phyloP scores from a whole-genome alignment of 2,113 vertebrate genomes.

The Ranitomeya variabilis region DNA sequence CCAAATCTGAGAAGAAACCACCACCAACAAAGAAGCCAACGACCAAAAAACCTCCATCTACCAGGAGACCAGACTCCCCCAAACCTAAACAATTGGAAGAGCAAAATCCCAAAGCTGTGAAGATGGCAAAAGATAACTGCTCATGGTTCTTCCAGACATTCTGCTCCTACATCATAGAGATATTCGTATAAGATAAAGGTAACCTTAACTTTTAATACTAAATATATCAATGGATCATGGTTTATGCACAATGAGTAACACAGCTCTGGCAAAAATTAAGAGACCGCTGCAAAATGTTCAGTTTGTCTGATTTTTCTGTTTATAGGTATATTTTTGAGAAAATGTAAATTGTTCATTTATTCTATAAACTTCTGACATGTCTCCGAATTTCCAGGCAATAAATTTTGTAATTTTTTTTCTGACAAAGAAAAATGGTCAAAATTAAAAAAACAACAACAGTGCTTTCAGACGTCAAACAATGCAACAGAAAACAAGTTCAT shows the following conservation, averaged over 20 bases:
- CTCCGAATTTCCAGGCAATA: too few relatives aligned
- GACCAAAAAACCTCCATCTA: constrained; percentile 29
- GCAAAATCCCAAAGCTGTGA: constrained; percentile 67
- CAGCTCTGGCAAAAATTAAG: too few relatives aligned
- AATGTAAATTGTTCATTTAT: too few relatives aligned
- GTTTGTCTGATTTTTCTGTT: too few relatives aligned
- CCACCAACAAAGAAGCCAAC: constrained; percentile 51
- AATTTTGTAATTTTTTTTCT: too few relatives aligned
- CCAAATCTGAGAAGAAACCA: constrained; percentile 14
- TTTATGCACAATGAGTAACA: not conserved
- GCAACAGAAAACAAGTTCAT: too few relatives aligned
- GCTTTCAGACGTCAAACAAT: too few relatives aligned
- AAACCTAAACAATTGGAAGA: constrained; percentile 44
- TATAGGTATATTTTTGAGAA: too few relatives aligned
- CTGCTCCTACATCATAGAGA: constrained; percentile 76
- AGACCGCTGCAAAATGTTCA: too few relatives aligned
- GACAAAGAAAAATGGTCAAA: too few relatives aligned
- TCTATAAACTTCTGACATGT: too few relatives aligned
- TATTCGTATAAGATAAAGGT: constrained; percentile 71
- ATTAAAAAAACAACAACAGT: too few relatives aligned
- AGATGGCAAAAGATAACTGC: constrained; percentile 74
- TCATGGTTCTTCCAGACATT: constrained; percentile 77
- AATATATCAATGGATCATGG: not conserved
- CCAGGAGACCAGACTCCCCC: constrained; percentile 31
- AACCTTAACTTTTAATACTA: not conserved